Evolutionary conservation across 2,797 vertebrate genomes (phyloP).

Genomic region (Capromys pilorides): DNA sequence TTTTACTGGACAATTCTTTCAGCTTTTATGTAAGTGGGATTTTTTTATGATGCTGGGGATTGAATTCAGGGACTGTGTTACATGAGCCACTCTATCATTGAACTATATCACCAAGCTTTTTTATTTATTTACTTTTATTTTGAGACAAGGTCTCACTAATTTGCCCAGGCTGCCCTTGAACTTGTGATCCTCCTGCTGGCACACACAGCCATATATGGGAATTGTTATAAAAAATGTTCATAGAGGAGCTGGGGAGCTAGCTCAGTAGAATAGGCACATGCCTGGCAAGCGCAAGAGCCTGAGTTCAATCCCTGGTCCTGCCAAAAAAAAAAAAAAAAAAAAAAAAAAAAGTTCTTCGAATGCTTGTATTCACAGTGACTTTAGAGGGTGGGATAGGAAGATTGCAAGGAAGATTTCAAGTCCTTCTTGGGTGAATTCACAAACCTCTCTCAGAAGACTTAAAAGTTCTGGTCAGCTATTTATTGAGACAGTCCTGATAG

Average conservation of each 20-base stretch:
- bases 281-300: too few relatives aligned
- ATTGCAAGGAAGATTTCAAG: background rate
- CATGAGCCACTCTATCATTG: background rate
- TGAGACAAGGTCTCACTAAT: background rate
- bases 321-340: too few relatives aligned
- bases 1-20: constrained; percentile 38
- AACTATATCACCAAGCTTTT: background rate
- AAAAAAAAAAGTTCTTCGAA: background rate
- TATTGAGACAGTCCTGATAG: background rate
- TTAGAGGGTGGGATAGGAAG: background rate
- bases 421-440: background rate
- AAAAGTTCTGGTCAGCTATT: background rate
- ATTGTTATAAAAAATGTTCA: constrained; percentile 42
- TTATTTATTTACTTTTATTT: background rate
- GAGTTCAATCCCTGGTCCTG: too few relatives aligned
- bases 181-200: background rate
- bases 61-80: background rate
- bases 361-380: background rate
- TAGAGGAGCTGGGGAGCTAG: too few relatives aligned
- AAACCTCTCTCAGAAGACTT: background rate
- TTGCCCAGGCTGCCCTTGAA: background rate
- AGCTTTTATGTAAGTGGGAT: constrained; percentile 8
- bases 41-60: background rate
- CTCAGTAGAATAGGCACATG: too few relatives aligned
- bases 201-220: background rate